Base-by-base conservation (phyloP, 2,113 vertebrate species). In the Centropus unirufus region DNA sequence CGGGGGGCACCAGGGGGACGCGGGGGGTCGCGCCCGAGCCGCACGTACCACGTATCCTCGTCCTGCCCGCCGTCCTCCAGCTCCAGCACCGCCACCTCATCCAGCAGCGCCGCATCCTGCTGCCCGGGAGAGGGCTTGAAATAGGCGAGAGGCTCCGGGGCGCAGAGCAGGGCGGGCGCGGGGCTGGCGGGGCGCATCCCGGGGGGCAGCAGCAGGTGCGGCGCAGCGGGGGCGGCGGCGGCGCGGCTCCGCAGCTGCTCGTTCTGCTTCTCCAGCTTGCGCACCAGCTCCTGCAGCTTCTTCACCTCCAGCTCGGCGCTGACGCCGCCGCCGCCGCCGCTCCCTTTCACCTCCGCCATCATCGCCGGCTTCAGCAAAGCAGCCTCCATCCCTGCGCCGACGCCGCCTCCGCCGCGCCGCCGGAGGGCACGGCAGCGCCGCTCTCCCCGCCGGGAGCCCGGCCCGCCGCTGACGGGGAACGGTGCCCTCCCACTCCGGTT, bases 221-320 rank as follows among this genome's bases (percentile, higher is more conserved):
- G 79, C 95, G 87, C 87, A 93, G 97, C 66, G 85, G 96, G 98
- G 97, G 96, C 97, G 97, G 98, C 98, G 14, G 98, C 98, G 89
- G 98, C 98, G 70, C 98, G 94, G 51, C 97, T 99, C 91, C 99
- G 97, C 87, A 99, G 97, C 98, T 99, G 99, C 95, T 99, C 99
- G 97, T 99, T 99, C 75, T 99, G 99, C 91, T 97, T 98, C 97
- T 99, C 99, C 97, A 99, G 94, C 97, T 99, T 99, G 75, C 99
- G 98, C 85, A 99, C 99, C 94, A 99, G 97, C 95, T 99, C 99
- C 97, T 99, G 99, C 46, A 99, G 99, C 98, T 99, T 99, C 91
- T 99, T 97, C 97, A 99, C 99, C 98, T 99, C 99, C 97, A 99
- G 98, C 98, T 99, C 99, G 36, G 99, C 98, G 97, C 97, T 98